Conservation (phyloP, 2,888 invertebrate species). For the Philopedon plagiatum region DNA sequence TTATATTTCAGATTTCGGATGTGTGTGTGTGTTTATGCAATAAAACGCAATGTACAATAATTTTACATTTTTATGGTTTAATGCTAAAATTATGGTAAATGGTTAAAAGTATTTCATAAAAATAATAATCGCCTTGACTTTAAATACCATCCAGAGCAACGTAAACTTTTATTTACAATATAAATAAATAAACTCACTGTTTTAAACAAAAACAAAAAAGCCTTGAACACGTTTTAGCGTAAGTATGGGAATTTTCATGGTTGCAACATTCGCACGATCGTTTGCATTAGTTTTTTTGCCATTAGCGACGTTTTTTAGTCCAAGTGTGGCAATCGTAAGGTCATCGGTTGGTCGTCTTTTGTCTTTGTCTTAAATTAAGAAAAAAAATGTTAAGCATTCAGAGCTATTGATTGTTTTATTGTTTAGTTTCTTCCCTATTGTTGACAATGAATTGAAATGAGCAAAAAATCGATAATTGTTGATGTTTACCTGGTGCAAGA, state of each 20-base stretch:
- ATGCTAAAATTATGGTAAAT: too few relatives aligned
- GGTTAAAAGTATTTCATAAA: neutral
- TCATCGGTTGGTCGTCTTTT: slow-evolving; percentile 22
- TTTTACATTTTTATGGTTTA: too few relatives aligned
- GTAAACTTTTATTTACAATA: slow-evolving; percentile 27
- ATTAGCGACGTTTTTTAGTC: slow-evolving; percentile 38
- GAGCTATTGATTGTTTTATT: slow-evolving; percentile 18
- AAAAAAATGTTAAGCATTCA: slow-evolving; percentile 31
- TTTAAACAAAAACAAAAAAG: slow-evolving; percentile 44
- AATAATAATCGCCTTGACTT: slow-evolving; percentile 6
- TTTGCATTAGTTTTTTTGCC: slow-evolving; percentile 40
- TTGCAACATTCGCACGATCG: slow-evolving; percentile 43
- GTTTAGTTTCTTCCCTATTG: slow-evolving; percentile 36
- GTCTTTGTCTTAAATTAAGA: slow-evolving; percentile 32
- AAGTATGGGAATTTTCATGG: slow-evolving; percentile 44
- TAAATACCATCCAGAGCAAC: slow-evolving; percentile 20
- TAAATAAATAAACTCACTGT: slow-evolving; percentile 40
- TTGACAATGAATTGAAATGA: slow-evolving; percentile 11
- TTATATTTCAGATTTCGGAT: too few relatives aligned
- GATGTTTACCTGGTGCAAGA: too few relatives aligned
- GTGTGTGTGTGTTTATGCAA: too few relatives aligned
- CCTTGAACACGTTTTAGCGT: slow-evolving; percentile 44
- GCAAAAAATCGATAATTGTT: too few relatives aligned
- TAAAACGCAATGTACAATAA: too few relatives aligned
- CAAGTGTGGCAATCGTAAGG: slow-evolving; percentile 44